Evolutionary conservation across 2,113 vertebrate species (phyloP), one percentile per base, ranked within the genome.

Genomic region (Brachyhypopomus gauderio): DNA sequence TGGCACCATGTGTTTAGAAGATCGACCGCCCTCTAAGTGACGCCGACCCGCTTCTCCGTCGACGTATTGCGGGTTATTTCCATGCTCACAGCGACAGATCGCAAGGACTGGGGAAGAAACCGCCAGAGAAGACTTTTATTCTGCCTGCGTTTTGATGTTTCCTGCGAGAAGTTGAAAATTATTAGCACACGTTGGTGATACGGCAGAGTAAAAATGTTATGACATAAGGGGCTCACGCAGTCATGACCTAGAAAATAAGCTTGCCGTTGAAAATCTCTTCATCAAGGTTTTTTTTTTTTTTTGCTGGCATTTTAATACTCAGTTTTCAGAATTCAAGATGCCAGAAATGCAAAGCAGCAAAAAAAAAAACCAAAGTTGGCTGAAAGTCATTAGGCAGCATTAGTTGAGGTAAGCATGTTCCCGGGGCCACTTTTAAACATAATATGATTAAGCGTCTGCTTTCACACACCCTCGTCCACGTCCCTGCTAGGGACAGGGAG

Each of bases 301-400:
- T 59, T 56, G 60, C 55, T 58, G 66, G 73, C 79, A 70, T 75
- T 25, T 58, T 81, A 80, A 74, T 66, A n/a, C 60, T 74, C 45
- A 11, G 22, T 67, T 9, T 56, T 69, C 30, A 71, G 62, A 63
- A 75, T 59, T 72, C 56, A 30, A 59, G 55, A 72, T 41, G 34
- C 36, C 22, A 63, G 34, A 80, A 77, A 86, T 78, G 81, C 70
- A 62, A 80, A 77, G 74, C 19, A 81, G 78, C 67, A 81, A 67
- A 80, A 72, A 76, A 77, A 81, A 67, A 80, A 72, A 72, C 80
- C 62, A 83, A 83, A 83, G 78, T 86, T 83, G 78, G 82, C 72
- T 78, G 38, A 83, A 83, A 83, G 74, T 85, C 74, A 83, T 66
- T 60, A 83, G 77, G 72, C 69, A 66, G 77, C 67, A 79, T 70